These are phyloP conservation scores for Monodelphis domestica DNA, from an alignment of 2,797 vertebrate genomes.

Conservation along the genomic window DNA sequence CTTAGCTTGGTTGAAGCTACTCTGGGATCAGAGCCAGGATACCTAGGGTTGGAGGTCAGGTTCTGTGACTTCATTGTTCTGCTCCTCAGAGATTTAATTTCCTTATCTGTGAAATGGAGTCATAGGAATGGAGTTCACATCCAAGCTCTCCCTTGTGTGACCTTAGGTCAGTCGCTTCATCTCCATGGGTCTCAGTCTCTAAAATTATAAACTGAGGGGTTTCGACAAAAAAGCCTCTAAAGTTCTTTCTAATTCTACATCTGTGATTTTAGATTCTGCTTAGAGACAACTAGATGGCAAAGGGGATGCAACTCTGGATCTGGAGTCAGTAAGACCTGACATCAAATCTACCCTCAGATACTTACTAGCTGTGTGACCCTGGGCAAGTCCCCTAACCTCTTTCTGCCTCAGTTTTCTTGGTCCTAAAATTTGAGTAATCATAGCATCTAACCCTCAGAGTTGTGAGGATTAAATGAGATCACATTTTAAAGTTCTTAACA, in stretches of 20 bases:
- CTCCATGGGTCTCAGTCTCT: background rate
- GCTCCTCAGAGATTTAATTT: too few relatives aligned
- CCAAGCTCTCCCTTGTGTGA: too few relatives aligned
- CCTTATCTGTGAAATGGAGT: background rate
- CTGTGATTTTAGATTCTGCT: background rate
- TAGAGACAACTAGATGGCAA: background rate
- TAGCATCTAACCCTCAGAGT: rapidly evolving
- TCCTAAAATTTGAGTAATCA: rapidly evolving
- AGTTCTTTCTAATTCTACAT: background rate
- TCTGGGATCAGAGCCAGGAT: background rate
- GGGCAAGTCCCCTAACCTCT: background rate
- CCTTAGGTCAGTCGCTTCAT: background rate
- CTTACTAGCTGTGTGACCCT: background rate
- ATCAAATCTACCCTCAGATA: background rate
- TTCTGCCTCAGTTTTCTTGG: background rate
- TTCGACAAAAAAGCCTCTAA: background rate
- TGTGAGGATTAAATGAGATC: rapidly evolving
- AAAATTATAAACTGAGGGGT: rapidly evolving
- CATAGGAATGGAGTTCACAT: background rate
- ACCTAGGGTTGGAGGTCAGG: background rate
- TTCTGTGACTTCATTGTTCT: background rate
- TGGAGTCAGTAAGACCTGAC: background rate
- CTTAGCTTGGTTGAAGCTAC: background rate
- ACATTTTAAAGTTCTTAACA: background rate
- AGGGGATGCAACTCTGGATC: background rate